A percentile compares a stretch with the other conserved stretches of the same genome.
phyloP scores from a whole-genome alignment of 2,888 invertebrate species.

The Mythimna albipuncta region DNA sequence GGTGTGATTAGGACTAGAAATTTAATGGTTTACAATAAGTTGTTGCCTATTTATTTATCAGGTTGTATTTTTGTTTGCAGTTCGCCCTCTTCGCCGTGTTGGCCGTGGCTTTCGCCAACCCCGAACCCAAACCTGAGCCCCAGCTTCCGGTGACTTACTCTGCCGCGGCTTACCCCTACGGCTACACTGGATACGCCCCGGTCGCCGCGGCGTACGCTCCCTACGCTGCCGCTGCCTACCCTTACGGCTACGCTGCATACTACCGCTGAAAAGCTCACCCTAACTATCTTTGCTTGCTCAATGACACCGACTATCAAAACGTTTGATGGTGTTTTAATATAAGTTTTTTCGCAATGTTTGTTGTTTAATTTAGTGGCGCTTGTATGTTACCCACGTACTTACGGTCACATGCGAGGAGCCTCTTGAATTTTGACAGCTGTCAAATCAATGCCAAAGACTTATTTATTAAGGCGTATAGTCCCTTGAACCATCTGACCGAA shows the following conservation, averaged over 20 bases:
- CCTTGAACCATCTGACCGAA: no score
- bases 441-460: slow-evolving; percentile 26
- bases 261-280: slow-evolving; percentile 64
- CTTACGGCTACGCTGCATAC: slow-evolving; percentile 81
- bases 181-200: slow-evolving; percentile 73
- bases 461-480: no score
- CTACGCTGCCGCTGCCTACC: slow-evolving; percentile 76
- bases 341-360: slow-evolving; percentile 72
- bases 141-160: slow-evolving; percentile 76
- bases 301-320: slow-evolving; percentile 75
- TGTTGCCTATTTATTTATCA: no score
- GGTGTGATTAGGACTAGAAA: neutral
- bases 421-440: slow-evolving; percentile 33
- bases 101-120: slow-evolving; percentile 90
- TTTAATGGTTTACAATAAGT: no score
- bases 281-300: slow-evolving; percentile 49
- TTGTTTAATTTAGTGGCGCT: slow-evolving; percentile 64
- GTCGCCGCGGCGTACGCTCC: slow-evolving; percentile 71
- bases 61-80: slow-evolving; percentile 74
- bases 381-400: slow-evolving; percentile 38
- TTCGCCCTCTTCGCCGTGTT: slow-evolving; percentile 89
- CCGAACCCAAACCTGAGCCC: slow-evolving; percentile 87
- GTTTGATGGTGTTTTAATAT: slow-evolving; percentile 75
- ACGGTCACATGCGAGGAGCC: slow-evolving; percentile 15
- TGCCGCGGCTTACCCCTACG: slow-evolving; percentile 70